Percentiles rank a stretch among this genome's conserved stretches.
Evolutionary conservation across 2,797 vertebrate genomes (phyloP).

Genomic region (Naso thynnoides): DNA sequence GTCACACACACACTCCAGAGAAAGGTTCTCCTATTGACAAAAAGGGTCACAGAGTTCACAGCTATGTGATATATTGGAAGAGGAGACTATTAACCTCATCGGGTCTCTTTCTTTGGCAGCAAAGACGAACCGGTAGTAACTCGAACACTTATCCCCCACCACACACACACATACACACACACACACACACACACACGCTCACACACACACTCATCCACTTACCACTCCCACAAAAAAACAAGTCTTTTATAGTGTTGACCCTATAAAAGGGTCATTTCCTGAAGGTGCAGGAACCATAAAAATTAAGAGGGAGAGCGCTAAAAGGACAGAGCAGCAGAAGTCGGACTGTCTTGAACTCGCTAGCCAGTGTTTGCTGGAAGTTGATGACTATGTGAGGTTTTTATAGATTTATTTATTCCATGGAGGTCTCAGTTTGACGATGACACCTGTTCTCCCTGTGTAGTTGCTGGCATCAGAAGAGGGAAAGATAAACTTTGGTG

Average conservation of each 20-base stretch:
- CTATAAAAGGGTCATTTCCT: conserved; percentile 95
- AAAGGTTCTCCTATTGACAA: conserved; percentile 88
- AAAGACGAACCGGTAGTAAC: conserved; percentile 88
- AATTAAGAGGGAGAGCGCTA: conserved; percentile 86
- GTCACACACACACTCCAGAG: conserved; percentile 81
- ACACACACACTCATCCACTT: conserved; percentile 76
- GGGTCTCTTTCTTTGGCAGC: conserved; percentile 88
- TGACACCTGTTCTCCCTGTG: conserved; percentile 82
- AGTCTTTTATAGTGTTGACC: conserved; percentile 95
- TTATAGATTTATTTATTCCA: conserved; percentile 86
- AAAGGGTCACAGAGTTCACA: conserved; percentile 92
- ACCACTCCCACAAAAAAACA: conserved; percentile 87
- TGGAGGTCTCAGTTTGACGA: conserved; percentile 80
- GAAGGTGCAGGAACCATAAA: conserved; percentile 96
- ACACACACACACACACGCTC: conserved; percentile 67
- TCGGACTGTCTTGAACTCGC: conserved; percentile 80
- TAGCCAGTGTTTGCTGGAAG: conserved; percentile 81
- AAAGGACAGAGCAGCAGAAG: conserved; percentile 84
- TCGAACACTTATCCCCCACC: conserved; percentile 85
- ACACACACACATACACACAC: conserved; percentile 67
- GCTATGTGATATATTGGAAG: conserved; percentile 92
- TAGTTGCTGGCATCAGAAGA: conserved; percentile 66
- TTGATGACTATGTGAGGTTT: conserved; percentile 84
- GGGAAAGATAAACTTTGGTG: conserved; percentile 73
- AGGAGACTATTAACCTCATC: conserved; percentile 92